Base-by-base conservation (phyloP, 1,140 invertebrate species). In the Eubasilissa regina region DNA sequence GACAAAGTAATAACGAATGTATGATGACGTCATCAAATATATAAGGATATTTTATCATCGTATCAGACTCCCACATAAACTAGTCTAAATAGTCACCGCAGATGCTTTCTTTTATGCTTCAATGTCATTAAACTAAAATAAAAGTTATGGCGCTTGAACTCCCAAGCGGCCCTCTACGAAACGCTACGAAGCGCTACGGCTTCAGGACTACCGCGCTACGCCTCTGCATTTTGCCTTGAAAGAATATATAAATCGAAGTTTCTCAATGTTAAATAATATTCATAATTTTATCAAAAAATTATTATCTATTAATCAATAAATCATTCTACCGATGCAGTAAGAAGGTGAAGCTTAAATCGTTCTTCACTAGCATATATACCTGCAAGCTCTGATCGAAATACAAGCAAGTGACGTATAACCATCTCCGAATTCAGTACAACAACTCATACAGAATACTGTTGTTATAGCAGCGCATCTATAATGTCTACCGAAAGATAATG, bases 111-210 rank as follows among this genome's bases (percentile, higher is more conserved):
- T 72, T 72, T 53, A 72, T 72, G 68, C 48, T 72, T 72, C 68
- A 53, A 72, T 72, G 48, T 72, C 68, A 72, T 72, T 53, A 72
- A 72, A 72, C 45, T 72, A 72, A 72, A 72, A 72, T 72, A 72
- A 72, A 72, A 72, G 68, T 53, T 72, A 72, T 53, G 47, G 68
- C 10, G 68, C 45, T 35, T 68, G 68, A 48, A 48, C 17, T 72
- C 68, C 68, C 68, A 1, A 53, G 68, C 19, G 68, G 21, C 17
- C 4, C 62, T 51, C 68, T 51, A 72, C 68, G 68, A 25, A 25
- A 17, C 15, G 68, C 68, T 72, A 25, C 68, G 48, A 13, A 53
- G 44, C 25, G 45, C 17, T 70, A 53, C 68, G 43, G 35, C 60
- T 35, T 64, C 43, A 35, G 66, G 10, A 51, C 47, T 12, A 53